Conservation (phyloP, 2,797 vertebrate genomes). For the Balearica regulorum region DNA sequence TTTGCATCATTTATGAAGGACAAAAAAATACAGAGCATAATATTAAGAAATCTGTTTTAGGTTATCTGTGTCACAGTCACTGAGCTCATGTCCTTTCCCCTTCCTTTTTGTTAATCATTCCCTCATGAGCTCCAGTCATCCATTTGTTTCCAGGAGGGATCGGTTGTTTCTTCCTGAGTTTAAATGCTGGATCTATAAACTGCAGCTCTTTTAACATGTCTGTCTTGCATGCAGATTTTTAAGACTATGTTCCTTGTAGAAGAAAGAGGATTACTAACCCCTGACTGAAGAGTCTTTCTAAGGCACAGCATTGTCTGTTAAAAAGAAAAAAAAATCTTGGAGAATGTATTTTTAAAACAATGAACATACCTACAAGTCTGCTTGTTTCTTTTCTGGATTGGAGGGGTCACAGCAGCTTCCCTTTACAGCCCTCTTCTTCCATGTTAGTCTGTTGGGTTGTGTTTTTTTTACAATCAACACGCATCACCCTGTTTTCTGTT, state of each 20-base stretch:
- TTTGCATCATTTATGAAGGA: not conserved
- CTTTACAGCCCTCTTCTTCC: not conserved
- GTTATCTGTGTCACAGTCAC: constrained; percentile 63
- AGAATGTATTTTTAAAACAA: not conserved
- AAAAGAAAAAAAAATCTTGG: not conserved
- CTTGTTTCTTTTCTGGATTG: not conserved
- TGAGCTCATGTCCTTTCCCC: constrained; percentile 63
- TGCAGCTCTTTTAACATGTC: not conserved
- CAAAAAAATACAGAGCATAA: not conserved
- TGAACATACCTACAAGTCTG: not conserved
- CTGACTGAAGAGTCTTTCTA: not conserved
- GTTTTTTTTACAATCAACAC: not conserved
- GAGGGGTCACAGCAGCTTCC: not conserved
- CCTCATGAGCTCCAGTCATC: constrained; percentile 59
- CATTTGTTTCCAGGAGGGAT: constrained; percentile 42
- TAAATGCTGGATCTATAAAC: constrained; percentile 2
- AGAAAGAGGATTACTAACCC: not conserved
- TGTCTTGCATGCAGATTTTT: not conserved
- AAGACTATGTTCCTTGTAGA: not conserved
- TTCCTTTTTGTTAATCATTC: constrained; percentile 66
- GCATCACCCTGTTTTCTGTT: not conserved
- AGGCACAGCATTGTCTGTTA: not conserved
- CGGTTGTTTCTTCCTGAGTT: not conserved
- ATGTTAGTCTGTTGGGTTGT: not conserved
- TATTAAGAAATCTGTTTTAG: constrained; percentile 56